phyloP scores from a whole-genome alignment of 2,797 vertebrate species.

The Malacoctenus gilli region DNA sequence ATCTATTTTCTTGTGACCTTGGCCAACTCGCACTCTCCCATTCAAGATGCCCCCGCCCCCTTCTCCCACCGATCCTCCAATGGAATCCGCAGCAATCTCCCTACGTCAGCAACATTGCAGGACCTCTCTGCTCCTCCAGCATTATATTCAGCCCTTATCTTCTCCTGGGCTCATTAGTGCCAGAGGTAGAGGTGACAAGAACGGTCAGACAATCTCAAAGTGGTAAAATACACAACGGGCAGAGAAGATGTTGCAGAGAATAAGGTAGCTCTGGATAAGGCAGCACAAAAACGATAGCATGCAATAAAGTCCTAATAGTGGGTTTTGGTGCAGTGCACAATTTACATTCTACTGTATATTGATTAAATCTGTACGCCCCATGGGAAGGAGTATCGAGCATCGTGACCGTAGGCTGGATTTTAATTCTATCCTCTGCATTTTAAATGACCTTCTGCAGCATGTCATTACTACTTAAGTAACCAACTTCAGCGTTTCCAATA shows the following conservation, averaged over 20 bases:
- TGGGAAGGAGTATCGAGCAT: conserved; percentile 74
- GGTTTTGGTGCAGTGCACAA: conserved; percentile 80
- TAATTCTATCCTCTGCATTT: conserved; percentile 74
- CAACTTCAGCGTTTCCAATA: conserved; percentile 51
- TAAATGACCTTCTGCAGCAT: conserved; percentile 75
- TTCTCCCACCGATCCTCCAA: conserved; percentile 63
- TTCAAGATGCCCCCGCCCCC: conserved; percentile 55
- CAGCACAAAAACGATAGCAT: conserved; percentile 45
- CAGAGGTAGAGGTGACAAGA: conserved; percentile 76
- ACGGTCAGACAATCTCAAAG: conserved; percentile 72
- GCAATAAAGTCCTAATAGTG: conserved; percentile 60
- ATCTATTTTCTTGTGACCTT: conserved; percentile 76
- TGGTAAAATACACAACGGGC: conserved; percentile 67
- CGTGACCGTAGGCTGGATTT: conserved; percentile 71
- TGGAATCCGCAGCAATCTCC: conserved; percentile 67
- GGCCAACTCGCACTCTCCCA: conserved; percentile 65
- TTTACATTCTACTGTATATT: conserved; percentile 80
- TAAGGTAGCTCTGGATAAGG: conserved; percentile 44
- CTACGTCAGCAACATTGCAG: conserved; percentile 79
- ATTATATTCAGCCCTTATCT: conserved; percentile 73
- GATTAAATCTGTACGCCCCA: conserved; percentile 74
- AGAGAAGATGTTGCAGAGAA: conserved; percentile 60
- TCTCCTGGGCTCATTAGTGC: conserved; percentile 75
- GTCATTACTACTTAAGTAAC: conserved; percentile 64
- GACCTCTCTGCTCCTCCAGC: conserved; percentile 73